Evolutionary conservation across 1,140 invertebrate genomes (phyloP).

Genomic region (Mylabris phalerata): DNA sequence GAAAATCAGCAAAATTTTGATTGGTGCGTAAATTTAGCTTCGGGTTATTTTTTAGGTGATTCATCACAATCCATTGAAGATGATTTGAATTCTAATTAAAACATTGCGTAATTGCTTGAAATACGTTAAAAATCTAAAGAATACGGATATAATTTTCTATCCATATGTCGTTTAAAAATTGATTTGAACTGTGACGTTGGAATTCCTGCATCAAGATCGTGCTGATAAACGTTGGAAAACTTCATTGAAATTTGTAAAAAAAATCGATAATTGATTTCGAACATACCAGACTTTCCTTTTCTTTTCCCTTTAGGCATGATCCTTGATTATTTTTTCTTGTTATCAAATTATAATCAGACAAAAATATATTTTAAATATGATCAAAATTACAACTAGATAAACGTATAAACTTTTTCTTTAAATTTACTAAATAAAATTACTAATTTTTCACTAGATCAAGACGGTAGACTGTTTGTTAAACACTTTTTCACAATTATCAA

Average conservation of each 20-base stretch:
- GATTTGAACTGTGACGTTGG: too few species aligned
- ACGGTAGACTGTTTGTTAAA: conserved; percentile 40
- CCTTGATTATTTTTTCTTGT: conserved; percentile 16
- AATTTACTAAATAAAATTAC: conserved; percentile 38
- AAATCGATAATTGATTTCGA: neutral
- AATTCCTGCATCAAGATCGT: neutral
- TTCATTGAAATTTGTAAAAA: neutral
- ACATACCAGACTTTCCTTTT: conserved; percentile 41
- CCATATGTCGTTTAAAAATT: neutral
- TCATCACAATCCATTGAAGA: too few species aligned
- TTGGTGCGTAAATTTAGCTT: too few species aligned
- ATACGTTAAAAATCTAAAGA: too few species aligned
- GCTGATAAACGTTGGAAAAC: neutral
- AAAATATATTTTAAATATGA: neutral
- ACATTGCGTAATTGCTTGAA: too few species aligned
- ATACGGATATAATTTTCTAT: neutral
- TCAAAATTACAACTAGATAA: neutral
- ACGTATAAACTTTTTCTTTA: conserved; percentile 31
- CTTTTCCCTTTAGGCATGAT: conserved; percentile 42
- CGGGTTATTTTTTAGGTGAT: too few species aligned
- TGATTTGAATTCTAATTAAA: too few species aligned
- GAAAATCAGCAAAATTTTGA: too few species aligned
- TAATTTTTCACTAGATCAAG: conserved; percentile 42
- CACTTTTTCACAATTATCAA: conserved; percentile 35
- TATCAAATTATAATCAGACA: neutral